These are phyloP conservation scores for Pogonognathellus flavescens DNA, from an alignment of 1,140 invertebrate species.

Conservation along the genomic window DNA sequence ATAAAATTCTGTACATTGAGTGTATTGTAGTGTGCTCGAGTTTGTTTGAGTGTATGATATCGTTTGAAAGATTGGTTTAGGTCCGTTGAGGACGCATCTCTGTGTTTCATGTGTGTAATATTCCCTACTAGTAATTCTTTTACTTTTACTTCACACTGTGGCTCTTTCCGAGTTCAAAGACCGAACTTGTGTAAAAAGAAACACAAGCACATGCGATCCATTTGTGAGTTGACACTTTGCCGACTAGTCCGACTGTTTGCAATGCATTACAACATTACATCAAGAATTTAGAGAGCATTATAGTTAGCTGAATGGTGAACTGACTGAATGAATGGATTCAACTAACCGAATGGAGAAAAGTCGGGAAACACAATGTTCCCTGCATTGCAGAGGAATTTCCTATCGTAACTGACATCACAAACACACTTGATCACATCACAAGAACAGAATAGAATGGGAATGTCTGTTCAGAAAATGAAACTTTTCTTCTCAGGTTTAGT, in stretches of 20 bases:
- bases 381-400: not conserved
- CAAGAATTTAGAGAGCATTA: conserved; percentile 27
- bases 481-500: not conserved
- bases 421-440: not conserved
- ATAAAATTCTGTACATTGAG: no score
- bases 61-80: no score
- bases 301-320: not conserved
- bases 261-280: not conserved
- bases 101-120: no score
- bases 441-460: not conserved
- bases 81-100: no score
- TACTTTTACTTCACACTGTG: not conserved
- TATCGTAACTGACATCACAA: not conserved
- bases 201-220: conserved; percentile 55
- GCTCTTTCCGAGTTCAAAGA: conserved; percentile 50
- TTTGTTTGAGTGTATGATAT: no score
- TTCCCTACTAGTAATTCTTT: no score
- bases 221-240: conserved; percentile 56
- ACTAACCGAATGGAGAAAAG: conserved; percentile 5
- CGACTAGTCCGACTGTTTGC: not conserved
- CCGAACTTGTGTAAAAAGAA: conserved; percentile 43
- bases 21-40: no score
- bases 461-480: not conserved
- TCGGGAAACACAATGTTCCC: conserved; percentile 13
- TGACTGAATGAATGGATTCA: conserved; percentile 23